Evolutionary conservation across 2,113 vertebrate genomes (phyloP), one percentile per base, ranked within the genome.

Genomic region (Oplegnathus fasciatus): DNA sequence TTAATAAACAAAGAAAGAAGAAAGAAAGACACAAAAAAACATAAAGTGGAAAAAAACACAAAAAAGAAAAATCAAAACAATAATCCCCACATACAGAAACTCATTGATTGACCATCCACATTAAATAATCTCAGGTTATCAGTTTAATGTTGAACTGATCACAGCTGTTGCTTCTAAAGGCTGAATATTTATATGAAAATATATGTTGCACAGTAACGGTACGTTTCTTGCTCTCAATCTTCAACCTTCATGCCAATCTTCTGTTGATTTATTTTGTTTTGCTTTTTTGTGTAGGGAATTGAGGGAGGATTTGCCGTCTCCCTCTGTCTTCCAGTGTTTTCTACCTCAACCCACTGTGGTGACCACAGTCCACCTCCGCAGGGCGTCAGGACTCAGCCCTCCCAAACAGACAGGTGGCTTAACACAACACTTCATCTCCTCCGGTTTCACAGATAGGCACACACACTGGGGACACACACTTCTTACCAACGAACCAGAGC

Each of bases 351-450:
- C 92, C 57, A 68, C 89, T 2, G 64, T 91, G 46, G 95, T 96
- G 80, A 95, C 95, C 82, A 96, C 94, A 10, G 93, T 96, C 24
- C 92, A 95, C 44, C 90, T 96, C 15, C 94, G 82, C 64, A 89
- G 93, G 22, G 95, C 94, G 0, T 94, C 95, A 6, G 94, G 91
- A 64, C 92, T 95, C 83, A 82, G 85, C 37, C 55, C 57, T 32
- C 93, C 91, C 62, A 95, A 96, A 91, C 86, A 95, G 54, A 89
- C 84, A 91, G 95, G 95, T 96, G 15, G 4, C 30, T 30, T 17
- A 65, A 10, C 26, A 40, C 52, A 17, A 24, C 13, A 15, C 1
- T 50, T 17, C 64, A 30, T 30, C 32, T 37, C 2, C 42, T 17
- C 11, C 32, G 2, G 3, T 10, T 17, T 9, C 5, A 34, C 24